phyloP scores from a whole-genome alignment of 1,140 invertebrate genomes.

The Gonioctena quinquepunctata region DNA sequence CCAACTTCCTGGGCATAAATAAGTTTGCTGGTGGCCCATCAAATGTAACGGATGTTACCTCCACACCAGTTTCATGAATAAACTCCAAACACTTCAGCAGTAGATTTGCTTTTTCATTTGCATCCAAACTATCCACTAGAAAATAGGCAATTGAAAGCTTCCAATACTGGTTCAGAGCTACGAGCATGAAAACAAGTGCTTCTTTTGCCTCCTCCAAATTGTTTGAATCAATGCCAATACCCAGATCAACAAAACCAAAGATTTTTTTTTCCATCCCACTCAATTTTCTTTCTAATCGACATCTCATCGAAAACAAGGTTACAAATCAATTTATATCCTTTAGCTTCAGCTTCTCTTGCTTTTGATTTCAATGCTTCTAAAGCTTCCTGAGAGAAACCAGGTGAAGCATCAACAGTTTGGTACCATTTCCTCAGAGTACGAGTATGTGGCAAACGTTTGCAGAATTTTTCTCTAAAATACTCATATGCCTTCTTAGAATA shows the following conservation, averaged over 20 bases:
- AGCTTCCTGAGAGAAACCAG: too few relatives aligned
- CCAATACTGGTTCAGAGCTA: constrained; percentile 45
- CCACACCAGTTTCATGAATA: constrained; percentile 15
- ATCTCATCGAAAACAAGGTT: constrained; percentile 54
- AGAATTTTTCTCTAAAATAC: too few relatives aligned
- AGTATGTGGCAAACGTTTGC: too few relatives aligned
- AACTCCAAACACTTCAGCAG: too few relatives aligned
- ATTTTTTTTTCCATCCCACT: constrained; percentile 44
- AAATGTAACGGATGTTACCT: constrained; percentile 20
- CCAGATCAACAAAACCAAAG: constrained; percentile 47
- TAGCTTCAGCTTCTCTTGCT: neutral
- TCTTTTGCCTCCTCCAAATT: constrained; percentile 38
- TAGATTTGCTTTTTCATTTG: constrained; percentile 23
- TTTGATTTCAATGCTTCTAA: constrained; percentile 34
- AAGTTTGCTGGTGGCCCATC: constrained; percentile 17
- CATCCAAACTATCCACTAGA: constrained; percentile 28
- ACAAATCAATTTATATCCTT: constrained; percentile 23
- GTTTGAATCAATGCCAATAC: constrained; percentile 36
- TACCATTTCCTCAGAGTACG: too few relatives aligned
- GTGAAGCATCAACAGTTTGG: too few relatives aligned
- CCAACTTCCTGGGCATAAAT: constrained; percentile 11
- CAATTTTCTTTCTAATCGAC: constrained; percentile 47
- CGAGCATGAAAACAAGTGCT: constrained; percentile 49
- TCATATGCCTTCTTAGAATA: too few relatives aligned
- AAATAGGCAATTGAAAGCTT: constrained; percentile 50